phyloP scores from a whole-genome alignment of 2,113 vertebrate genomes.

The Tachycineta bicolor region DNA sequence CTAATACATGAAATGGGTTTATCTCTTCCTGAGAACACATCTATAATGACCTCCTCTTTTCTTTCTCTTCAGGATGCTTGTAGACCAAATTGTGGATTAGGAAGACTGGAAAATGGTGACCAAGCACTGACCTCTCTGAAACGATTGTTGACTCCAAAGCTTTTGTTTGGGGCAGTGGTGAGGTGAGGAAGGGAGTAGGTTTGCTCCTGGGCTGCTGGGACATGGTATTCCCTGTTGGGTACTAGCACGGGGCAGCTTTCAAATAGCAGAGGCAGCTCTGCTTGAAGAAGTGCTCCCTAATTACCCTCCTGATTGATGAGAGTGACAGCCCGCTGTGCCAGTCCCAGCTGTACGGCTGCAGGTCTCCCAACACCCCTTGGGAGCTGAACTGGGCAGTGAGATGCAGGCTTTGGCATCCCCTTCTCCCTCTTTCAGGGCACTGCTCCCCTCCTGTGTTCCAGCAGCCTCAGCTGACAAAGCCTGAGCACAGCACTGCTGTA shows the following conservation, averaged over 20 bases:
- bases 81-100: neutral
- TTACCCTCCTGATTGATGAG: neutral
- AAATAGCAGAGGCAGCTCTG: neutral
- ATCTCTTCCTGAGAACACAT: neutral
- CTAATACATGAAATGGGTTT: neutral
- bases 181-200: neutral
- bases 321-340: neutral
- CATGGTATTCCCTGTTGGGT: accelerated
- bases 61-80: neutral
- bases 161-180: neutral
- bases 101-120: neutral
- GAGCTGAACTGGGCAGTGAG: neutral
- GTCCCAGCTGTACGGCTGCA: neutral
- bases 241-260: accelerated
- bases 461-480: neutral
- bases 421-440: neutral
- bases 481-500: neutral
- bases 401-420: neutral
- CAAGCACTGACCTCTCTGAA: neutral
- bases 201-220: neutral
- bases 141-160: neutral
- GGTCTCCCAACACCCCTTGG: neutral
- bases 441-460: accelerated
- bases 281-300: neutral
- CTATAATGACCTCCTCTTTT: neutral